Conservation (phyloP, 2,797 vertebrate species). For the Calcarius lapponicus region DNA sequence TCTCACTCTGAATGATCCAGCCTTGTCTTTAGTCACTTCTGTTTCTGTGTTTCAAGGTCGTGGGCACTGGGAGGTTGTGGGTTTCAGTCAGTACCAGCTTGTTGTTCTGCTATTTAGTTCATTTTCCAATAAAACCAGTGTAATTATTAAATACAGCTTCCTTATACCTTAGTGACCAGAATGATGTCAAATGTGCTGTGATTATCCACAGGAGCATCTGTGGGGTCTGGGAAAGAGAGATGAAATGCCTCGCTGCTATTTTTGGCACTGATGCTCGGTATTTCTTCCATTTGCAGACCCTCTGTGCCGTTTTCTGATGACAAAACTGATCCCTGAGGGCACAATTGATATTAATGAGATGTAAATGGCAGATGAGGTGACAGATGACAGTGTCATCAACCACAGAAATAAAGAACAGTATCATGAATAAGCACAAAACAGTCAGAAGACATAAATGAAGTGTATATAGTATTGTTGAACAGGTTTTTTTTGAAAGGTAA, state of each 20-base stretch:
- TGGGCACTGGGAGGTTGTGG: background rate
- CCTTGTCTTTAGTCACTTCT: background rate
- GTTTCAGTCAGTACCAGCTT: background rate
- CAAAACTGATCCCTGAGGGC: slow-evolving; percentile 42
- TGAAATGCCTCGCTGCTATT: background rate
- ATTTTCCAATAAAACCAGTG: background rate
- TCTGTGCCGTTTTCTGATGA: slow-evolving; percentile 45
- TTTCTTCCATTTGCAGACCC: slow-evolving; percentile 29
- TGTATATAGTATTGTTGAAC: background rate
- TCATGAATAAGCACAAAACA: slow-evolving; percentile 45
- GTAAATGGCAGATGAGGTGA: slow-evolving; percentile 64
- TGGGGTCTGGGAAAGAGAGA: background rate
- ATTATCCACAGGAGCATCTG: slow-evolving; percentile 1
- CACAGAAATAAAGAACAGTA: slow-evolving; percentile 16
- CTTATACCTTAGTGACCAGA: background rate
- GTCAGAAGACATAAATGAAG: slow-evolving; percentile 10
- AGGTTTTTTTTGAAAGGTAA: slow-evolving; percentile 9
- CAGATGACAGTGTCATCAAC: slow-evolving; percentile 53
- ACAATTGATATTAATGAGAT: slow-evolving; percentile 57
- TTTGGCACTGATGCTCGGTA: slow-evolving; percentile 21
- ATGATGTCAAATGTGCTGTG: background rate
- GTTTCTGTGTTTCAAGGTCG: background rate
- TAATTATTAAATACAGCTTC: slow-evolving; percentile 15
- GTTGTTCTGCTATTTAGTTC: background rate
- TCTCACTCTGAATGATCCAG: background rate